These are phyloP conservation scores for Hermodice carunculata DNA, from an alignment of 2,888 invertebrate species.

Conservation along the genomic window DNA sequence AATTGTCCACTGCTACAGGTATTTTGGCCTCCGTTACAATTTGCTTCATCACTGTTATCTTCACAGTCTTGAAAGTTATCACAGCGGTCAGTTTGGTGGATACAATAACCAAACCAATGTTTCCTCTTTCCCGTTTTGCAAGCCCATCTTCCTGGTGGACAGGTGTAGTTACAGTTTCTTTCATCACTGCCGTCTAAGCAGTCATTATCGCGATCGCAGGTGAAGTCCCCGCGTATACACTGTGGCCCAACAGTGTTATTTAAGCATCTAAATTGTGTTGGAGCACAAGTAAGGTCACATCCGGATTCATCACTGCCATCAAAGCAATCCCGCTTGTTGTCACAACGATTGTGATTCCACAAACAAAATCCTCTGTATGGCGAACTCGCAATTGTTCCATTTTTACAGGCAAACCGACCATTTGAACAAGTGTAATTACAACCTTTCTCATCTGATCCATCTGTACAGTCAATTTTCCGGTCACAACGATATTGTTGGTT, in stretches of 20 bases:
- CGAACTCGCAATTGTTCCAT: background rate
- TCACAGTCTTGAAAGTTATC: slow-evolving; percentile 21
- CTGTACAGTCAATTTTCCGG: slow-evolving; percentile 27
- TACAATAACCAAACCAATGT: slow-evolving; percentile 5
- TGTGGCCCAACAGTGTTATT: too few species aligned
- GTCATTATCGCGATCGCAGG: slow-evolving; percentile 10
- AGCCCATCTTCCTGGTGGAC: slow-evolving; percentile 5
- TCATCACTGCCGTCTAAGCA: slow-evolving; percentile 28
- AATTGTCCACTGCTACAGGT: background rate
- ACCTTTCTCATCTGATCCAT: slow-evolving; percentile 12
- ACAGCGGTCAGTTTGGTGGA: slow-evolving; percentile 6
- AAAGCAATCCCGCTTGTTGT: slow-evolving; percentile 6
- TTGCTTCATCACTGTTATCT: slow-evolving; percentile 6
- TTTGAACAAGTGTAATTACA: slow-evolving; percentile 20
- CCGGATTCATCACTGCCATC: slow-evolving; percentile 27
- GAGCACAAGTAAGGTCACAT: background rate
- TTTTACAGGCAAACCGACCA: slow-evolving; percentile 1
- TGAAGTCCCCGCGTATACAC: slow-evolving; percentile 20
- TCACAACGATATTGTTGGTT: slow-evolving; percentile 16
- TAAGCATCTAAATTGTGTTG: too few species aligned
- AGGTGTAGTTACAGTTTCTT: slow-evolving; percentile 10
- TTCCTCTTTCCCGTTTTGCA: slow-evolving; percentile 6
- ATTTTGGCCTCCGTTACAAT: background rate
- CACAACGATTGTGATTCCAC: slow-evolving; percentile 1
- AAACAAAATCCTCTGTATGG: slow-evolving; percentile 20